Conservation (phyloP, 2,113 vertebrate species). For the Todiramphus saurophagus region DNA sequence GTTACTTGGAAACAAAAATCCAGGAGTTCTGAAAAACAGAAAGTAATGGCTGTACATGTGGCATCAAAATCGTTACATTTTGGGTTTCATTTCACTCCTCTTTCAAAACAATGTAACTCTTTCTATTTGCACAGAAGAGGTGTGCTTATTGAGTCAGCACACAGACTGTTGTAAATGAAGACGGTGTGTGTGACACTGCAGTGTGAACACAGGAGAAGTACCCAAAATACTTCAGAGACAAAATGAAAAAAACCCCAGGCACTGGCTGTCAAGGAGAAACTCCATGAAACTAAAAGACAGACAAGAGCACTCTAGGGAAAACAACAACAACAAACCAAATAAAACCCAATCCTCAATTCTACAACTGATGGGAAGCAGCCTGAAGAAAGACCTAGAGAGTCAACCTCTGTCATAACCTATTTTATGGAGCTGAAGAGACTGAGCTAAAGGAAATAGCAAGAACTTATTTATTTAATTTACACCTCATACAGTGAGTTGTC, state of each 20-base stretch:
- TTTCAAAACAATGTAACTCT: neutral
- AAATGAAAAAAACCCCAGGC: neutral
- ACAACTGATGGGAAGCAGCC: neutral
- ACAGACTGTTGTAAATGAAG: neutral
- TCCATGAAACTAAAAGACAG: neutral
- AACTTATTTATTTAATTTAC: neutral
- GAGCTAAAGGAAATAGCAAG: neutral
- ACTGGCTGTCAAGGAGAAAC: neutral
- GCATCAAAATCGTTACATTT: neutral
- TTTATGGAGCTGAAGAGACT: neutral
- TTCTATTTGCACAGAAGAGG: neutral
- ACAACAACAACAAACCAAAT: no score
- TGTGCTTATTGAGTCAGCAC: neutral
- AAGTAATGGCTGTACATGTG: rapidly evolving
- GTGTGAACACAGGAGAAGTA: neutral
- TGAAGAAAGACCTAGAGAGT: neutral
- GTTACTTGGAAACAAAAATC: neutral
- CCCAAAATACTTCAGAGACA: neutral
- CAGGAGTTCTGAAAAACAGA: neutral
- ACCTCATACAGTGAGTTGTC: neutral
- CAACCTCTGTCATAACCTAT: neutral
- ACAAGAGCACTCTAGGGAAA: neutral
- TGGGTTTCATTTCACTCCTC: neutral
- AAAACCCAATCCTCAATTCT: neutral
- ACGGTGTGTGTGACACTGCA: neutral